phyloP scores from a whole-genome alignment of 2,113 vertebrate genomes.

The Potamarius usumacintae region DNA sequence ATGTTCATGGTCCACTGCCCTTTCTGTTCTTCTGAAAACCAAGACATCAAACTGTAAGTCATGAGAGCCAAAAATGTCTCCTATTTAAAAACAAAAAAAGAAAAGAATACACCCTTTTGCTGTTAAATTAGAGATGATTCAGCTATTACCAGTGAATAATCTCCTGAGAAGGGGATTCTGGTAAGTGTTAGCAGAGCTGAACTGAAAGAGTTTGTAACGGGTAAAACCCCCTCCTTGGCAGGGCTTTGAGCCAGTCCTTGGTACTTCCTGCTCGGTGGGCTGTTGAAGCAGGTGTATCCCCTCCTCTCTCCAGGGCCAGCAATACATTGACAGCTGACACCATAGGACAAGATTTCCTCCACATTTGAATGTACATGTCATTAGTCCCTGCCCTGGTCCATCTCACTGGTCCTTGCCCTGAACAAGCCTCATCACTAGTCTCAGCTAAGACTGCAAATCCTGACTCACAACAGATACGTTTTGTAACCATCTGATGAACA shows the following conservation, averaged over 20 bases:
- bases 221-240: background rate
- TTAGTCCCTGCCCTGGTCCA: background rate
- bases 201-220: background rate
- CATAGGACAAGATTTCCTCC: conserved; percentile 18
- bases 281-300: conserved; percentile 54
- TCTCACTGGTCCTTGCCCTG: conserved; percentile 1
- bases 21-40: conserved; percentile 18
- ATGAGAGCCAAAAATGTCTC: background rate
- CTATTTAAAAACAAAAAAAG: background rate
- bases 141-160: background rate
- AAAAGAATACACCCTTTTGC: background rate
- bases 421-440: background rate
- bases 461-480: background rate
- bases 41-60: conserved; percentile 3
- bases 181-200: background rate
- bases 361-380: background rate
- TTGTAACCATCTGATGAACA: conserved; percentile 24
- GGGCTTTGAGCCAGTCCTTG: conserved; percentile 15
- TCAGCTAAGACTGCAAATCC: background rate
- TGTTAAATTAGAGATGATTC: background rate
- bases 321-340: conserved; percentile 36
- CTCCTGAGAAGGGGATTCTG: background rate
- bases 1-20: background rate
- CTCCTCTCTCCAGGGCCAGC: conserved; percentile 23
- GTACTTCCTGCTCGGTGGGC: conserved; percentile 42